Percentiles rank a stretch among this genome's conserved stretches.
Conservation (phyloP, 2,888 invertebrate species). For the Xanthia icteritia region DNA sequence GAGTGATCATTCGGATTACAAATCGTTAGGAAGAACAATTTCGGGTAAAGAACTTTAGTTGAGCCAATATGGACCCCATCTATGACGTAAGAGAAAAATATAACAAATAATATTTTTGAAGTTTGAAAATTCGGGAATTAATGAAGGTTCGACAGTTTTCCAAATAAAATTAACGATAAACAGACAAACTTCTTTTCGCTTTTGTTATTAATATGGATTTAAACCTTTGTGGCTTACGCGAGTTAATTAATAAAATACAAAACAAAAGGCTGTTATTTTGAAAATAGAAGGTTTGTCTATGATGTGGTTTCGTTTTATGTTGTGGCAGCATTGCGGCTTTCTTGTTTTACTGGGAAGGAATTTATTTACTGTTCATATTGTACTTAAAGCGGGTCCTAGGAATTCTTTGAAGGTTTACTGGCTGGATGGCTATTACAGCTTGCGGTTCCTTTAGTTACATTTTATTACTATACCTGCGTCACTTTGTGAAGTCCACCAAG, state of each 20-base stretch:
- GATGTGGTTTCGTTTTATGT: constrained; percentile 62
- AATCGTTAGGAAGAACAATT: too few species aligned
- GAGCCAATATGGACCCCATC: too few species aligned
- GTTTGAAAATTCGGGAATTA: background rate
- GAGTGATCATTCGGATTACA: too few species aligned
- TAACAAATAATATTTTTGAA: too few species aligned
- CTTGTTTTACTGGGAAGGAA: constrained; percentile 38
- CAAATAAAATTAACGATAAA: constrained; percentile 7
- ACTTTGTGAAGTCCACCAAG: background rate
- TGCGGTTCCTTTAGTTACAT: constrained; percentile 40
- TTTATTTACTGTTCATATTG: constrained; percentile 49
- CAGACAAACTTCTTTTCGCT: background rate
- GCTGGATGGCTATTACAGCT: constrained; percentile 1
- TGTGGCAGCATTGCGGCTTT: constrained; percentile 53
- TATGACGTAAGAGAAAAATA: too few species aligned
- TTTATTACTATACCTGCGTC: constrained; percentile 15
- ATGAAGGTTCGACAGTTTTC: background rate
- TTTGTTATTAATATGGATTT: constrained; percentile 9
- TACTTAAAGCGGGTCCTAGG: constrained; percentile 6
- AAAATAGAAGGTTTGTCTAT: constrained; percentile 46
- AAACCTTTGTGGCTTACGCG: constrained; percentile 29
- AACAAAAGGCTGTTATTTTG: constrained; percentile 54
- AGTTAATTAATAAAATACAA: constrained; percentile 52
- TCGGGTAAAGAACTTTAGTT: too few species aligned
- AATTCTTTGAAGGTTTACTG: constrained; percentile 29